Base-by-base conservation (phyloP, 2,888 invertebrate species). In the Acanthococcus lagerstroemiae region DNA sequence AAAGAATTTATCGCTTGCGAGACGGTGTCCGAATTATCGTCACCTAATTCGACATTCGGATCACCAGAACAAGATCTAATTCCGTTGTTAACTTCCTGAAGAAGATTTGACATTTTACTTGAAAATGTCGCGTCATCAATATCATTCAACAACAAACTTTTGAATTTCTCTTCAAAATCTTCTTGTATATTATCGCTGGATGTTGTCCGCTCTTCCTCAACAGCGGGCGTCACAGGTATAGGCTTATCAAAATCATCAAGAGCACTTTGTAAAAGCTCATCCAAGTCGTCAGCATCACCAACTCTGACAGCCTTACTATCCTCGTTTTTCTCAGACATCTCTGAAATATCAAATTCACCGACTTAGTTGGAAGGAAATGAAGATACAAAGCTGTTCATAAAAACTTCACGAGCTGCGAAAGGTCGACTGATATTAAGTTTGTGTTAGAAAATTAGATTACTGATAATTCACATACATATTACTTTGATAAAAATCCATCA, bases 181-280 rank as follows among this genome's bases (percentile, higher is more conserved):
- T 44, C 56, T 4, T 55, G 44, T n/a, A 30, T 27, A 6, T 17
- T 26, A n/a, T 56, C 21, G 22, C 21, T 57, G 6, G 26, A 24
- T 25, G 22, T 30, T n/a, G 48, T 9, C 19, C 30, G 15, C 22
- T 45, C 2, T n/a, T 55, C 25, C 30, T 66, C 24, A 1, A 27
- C 56, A 1, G 19, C 15, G 19, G 46, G 4, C 6, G 22, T 22
- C 2, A 12, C 15, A 15, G 55, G n/a, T 12, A 45, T 37, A 22
- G 21, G 19, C n/a, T 55, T 27, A 19, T 55, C 66, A 24, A 66
- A 66, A 48, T 66, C 66, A 9, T 66, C 66, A 17, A 66, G 56
- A 46, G 66, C 66, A 48, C 66, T 66, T 24, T 56, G 44, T 22
- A 66, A 27, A 9, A 66, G 56, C 17, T 66, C 21, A 46, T 48